Evolutionary conservation across 2,888 invertebrate species (phyloP), one percentile per base, ranked within the genome.

Genomic region (Folsomia candida): DNA sequence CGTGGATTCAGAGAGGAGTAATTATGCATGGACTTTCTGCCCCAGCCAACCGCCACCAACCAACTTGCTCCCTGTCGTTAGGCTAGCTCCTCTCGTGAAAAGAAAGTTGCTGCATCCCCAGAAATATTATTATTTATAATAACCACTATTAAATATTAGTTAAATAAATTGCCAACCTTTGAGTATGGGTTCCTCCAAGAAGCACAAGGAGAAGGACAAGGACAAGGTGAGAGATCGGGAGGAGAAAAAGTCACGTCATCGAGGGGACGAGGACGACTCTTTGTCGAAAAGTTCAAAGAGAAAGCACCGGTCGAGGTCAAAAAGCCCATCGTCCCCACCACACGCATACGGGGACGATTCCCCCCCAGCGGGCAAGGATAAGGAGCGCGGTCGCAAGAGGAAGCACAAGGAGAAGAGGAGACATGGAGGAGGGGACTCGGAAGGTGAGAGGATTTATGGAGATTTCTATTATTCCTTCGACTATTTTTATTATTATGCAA

Each of bases 181-280:
- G n/a, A 71, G 18, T 51, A 78, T 78, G 79, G 79, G 79, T 3
- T 77, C 78, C 20, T 72, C 76, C 14, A 78, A 78, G 51, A 78
- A 79, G 58, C 74, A 77, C 20, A 84, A 84, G 76, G 83, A 84
- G 22, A 63, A 68, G 20, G 61, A 77, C 20, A 84, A 84, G 76
- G 83, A 84, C 22, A 63, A 68, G 20, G 61, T 37, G n/a, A 51
- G 60, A 28, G 37, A 70, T 37, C 27, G 65, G 27, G 68, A 62
- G 20, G 69, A 72, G 6, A 72, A 69, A 51, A 69, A 66, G 27
- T 62, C 64, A 3, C 29, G 51, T 11, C 59, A 58, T 20, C 68
- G 47, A 22, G 29, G 51, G 20, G 58, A 67, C 27, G 68, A 22
- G n/a, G 68, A 51, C 2, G 26, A 51, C 1, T 62, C 62, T 2